Evolutionary conservation across 2,888 invertebrate genomes (phyloP).

Genomic region (Serripes groenlandicus): DNA sequence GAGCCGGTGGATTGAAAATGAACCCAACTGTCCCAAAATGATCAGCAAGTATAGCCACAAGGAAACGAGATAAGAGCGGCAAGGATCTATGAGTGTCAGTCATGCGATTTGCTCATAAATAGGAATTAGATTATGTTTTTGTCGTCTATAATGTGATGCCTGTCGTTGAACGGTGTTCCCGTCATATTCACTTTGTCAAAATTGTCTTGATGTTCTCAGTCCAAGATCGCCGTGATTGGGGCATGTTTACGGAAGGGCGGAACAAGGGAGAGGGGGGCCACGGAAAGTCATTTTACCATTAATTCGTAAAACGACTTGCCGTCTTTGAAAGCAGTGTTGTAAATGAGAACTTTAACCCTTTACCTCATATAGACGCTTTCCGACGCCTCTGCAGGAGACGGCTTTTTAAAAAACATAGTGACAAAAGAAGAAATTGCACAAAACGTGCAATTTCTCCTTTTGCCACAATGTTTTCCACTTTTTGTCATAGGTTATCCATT

Average conservation of each 20-base stretch:
- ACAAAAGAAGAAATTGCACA: too few species aligned
- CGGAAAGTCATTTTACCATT: too few species aligned
- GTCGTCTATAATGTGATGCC: constrained; percentile 56
- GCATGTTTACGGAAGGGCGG: not conserved
- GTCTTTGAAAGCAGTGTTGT: too few species aligned
- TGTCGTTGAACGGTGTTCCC: constrained; percentile 57
- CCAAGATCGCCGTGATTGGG: not conserved
- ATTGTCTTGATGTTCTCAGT: constrained; percentile 17
- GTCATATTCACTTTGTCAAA: constrained; percentile 59
- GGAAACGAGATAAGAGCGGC: not conserved
- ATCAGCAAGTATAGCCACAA: not conserved
- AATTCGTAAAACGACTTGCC: too few species aligned
- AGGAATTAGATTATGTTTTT: constrained; percentile 47
- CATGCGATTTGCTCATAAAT: constrained; percentile 63
- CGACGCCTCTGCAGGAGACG: too few species aligned
- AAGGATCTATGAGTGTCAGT: constrained; percentile 43
- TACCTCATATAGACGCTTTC: too few species aligned
- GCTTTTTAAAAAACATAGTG: too few species aligned
- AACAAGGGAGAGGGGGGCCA: not conserved
- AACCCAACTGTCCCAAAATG: not conserved
- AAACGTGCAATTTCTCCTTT: too few species aligned
- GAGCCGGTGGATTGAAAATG: too few species aligned
- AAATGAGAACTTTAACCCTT: too few species aligned
- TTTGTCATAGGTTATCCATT: too few species aligned
- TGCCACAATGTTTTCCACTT: too few species aligned